Conservation (phyloP, 1,140 invertebrate genomes). For the Hylaeus anthracinus region DNA sequence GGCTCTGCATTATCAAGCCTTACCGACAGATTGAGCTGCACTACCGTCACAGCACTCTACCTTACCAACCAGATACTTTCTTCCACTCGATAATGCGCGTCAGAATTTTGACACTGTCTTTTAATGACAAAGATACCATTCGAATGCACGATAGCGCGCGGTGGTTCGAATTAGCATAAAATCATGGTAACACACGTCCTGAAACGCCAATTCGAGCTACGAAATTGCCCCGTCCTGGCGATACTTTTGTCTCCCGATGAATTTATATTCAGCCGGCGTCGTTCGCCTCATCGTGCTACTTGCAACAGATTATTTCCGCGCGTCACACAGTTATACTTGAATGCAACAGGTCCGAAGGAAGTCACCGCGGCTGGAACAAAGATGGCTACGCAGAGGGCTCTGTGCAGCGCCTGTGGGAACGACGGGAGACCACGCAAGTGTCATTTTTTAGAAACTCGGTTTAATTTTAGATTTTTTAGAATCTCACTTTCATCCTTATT, state of each 20-base stretch:
- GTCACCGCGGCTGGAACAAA: neutral
- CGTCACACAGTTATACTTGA: constrained; percentile 33
- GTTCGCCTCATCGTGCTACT: constrained; percentile 42
- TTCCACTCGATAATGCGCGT: neutral
- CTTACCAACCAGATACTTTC: no score
- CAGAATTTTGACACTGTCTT: neutral
- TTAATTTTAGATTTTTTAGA: no score
- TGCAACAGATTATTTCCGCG: constrained; percentile 49
- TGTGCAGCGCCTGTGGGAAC: no score
- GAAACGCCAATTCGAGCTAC: constrained; percentile 49
- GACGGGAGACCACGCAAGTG: no score
- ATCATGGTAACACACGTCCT: constrained; percentile 57
- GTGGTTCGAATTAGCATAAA: constrained; percentile 61
- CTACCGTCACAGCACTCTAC: no score
- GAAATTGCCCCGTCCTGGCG: constrained; percentile 42
- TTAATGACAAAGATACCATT: constrained; percentile 55
- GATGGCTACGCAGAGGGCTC: neutral
- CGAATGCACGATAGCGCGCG: constrained; percentile 47
- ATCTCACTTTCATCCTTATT: no score
- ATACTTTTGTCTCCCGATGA: constrained; percentile 48
- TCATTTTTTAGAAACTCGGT: no score
- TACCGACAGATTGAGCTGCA: no score
- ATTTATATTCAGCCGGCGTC: constrained; percentile 57
- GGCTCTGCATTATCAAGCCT: no score
- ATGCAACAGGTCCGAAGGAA: neutral